Conservation (phyloP, 2,888 invertebrate species). For the Germaria angustata region DNA sequence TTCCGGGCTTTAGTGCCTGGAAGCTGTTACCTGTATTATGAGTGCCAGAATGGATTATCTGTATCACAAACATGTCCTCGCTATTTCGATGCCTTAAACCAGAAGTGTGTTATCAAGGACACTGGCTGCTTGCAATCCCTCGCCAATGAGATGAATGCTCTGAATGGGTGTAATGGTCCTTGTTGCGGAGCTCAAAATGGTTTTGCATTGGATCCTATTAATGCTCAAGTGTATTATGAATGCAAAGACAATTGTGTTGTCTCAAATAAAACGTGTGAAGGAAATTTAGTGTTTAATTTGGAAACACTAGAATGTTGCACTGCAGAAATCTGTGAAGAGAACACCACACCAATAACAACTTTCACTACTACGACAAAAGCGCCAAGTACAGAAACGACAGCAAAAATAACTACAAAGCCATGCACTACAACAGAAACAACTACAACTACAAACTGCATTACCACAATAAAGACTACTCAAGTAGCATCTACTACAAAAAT, state of each 20-base stretch:
- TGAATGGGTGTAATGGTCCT: conserved; percentile 51
- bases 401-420: conserved; percentile 44
- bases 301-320: conserved; percentile 57
- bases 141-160: not conserved
- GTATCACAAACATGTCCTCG: conserved; percentile 69
- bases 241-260: conserved; percentile 58
- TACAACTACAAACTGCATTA: conserved; percentile 16
- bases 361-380: conserved; percentile 11
- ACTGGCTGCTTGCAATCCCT: conserved; percentile 72
- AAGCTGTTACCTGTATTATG: conserved; percentile 75
- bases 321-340: conserved; percentile 42
- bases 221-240: conserved; percentile 64
- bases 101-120: conserved; percentile 72
- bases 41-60: conserved; percentile 72
- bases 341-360: conserved; percentile 7
- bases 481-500: no score
- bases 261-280: conserved; percentile 37
- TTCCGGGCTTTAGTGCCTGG: conserved; percentile 75
- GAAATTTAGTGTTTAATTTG: conserved; percentile 64
- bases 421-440: conserved; percentile 5
- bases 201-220: conserved; percentile 60
- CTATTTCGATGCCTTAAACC: conserved; percentile 71
- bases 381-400: conserved; percentile 40
- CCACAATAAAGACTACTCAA: not conserved
- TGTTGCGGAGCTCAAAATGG: conserved; percentile 63